Evolutionary conservation across 2,888 invertebrate genomes (phyloP).

Genomic region (Pogonocherus hispidulus): DNA sequence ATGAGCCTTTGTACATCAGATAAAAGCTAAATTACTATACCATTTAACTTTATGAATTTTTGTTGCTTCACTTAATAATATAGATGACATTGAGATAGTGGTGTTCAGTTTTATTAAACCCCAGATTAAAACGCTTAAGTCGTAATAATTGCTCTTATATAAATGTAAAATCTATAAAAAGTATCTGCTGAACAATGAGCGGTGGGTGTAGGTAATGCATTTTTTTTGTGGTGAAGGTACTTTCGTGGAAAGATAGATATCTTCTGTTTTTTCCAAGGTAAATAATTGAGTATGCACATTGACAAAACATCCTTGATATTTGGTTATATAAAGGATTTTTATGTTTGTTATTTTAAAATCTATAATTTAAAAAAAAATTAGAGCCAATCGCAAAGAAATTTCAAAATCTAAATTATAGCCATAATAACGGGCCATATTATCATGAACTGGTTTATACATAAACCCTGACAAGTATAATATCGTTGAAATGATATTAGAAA

Average conservation of each 20-base stretch:
- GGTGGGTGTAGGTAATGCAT: constrained; percentile 5
- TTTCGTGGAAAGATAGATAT: neutral
- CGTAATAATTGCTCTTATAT: constrained; percentile 8
- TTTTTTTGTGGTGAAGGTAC: neutral
- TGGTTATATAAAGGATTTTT: neutral
- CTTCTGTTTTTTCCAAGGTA: neutral
- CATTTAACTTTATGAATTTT: constrained; percentile 12
- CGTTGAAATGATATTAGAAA: too few relatives aligned
- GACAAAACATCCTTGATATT: constrained; percentile 18
- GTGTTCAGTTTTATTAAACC: constrained; percentile 7
- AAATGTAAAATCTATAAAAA: neutral
- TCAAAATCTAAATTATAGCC: too few relatives aligned
- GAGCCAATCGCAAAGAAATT: too few relatives aligned
- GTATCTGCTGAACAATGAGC: neutral
- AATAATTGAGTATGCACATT: constrained; percentile 4
- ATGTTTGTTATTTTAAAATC: too few relatives aligned
- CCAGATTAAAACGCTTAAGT: constrained; percentile 1
- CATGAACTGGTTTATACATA: too few relatives aligned
- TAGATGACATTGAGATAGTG: constrained; percentile 11
- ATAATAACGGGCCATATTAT: too few relatives aligned
- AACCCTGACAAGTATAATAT: too few relatives aligned
- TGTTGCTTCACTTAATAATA: constrained; percentile 14
- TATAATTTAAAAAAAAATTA: too few relatives aligned
- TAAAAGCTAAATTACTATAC: neutral
- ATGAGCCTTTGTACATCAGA: constrained; percentile 1